Conservation (phyloP, 2,113 vertebrate species). For the Brachypteracias leptosomus region DNA sequence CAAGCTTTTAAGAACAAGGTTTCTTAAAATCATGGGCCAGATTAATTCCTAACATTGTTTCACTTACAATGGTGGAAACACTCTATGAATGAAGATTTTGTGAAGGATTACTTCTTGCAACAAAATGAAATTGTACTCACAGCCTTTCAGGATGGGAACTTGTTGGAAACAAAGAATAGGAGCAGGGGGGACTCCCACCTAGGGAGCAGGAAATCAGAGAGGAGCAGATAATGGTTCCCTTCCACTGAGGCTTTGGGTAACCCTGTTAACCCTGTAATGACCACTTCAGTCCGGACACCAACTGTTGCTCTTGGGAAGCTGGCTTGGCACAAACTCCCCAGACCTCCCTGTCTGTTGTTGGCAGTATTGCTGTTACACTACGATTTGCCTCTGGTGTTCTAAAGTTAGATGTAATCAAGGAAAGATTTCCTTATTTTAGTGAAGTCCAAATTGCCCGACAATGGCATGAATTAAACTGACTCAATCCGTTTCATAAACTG, state of each 20-base stretch:
- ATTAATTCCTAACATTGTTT: constrained; percentile 61
- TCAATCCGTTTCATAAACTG: constrained; percentile 18
- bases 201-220: constrained; percentile 48
- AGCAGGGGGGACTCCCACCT: constrained; percentile 35
- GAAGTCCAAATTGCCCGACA: neutral
- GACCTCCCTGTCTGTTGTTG: neutral
- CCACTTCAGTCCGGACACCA: neutral
- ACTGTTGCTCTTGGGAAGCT: neutral
- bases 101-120: neutral
- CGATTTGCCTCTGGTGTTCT: neutral
- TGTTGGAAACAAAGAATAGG: constrained; percentile 38
- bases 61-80: constrained; percentile 37
- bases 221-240: constrained; percentile 28
- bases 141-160: constrained; percentile 54
- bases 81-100: constrained; percentile 47
- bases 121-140: constrained; percentile 28
- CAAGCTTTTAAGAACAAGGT: neutral
- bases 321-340: neutral
- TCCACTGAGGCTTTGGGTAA: neutral
- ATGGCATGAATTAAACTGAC: constrained; percentile 20
- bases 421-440: constrained; percentile 7
- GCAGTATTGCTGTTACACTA: neutral
- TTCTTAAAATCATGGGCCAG: neutral
- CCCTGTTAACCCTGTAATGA: constrained; percentile 19
- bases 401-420: neutral